Conservation (phyloP, 2,113 vertebrate genomes). For the Neodontobutis hainanensis region DNA sequence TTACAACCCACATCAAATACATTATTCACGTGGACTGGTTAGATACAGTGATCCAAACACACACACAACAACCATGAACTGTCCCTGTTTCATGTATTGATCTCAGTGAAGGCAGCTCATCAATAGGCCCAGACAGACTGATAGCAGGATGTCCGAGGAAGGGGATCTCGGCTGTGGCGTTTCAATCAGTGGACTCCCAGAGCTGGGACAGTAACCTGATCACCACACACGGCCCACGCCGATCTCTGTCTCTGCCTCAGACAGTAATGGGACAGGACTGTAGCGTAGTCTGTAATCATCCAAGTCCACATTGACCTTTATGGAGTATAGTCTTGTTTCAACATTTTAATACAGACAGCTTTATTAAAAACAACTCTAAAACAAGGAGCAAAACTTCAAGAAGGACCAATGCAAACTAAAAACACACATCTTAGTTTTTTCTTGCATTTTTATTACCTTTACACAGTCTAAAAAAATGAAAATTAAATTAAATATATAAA, state of each 20-base stretch:
- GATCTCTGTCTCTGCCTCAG: constrained; percentile 9
- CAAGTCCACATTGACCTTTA: too few species aligned
- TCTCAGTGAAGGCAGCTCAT: constrained; percentile 47
- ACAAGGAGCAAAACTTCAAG: too few species aligned
- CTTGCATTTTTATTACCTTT: too few species aligned
- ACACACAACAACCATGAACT: constrained; percentile 11
- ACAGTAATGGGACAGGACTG: background rate
- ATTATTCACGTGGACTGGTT: too few species aligned
- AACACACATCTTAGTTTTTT: too few species aligned
- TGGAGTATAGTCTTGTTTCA: too few species aligned
- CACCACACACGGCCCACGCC: background rate
- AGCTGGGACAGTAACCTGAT: constrained; percentile 44
- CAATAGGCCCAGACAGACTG: constrained; percentile 55
- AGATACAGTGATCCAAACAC: background rate
- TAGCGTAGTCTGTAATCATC: background rate
- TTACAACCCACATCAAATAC: background rate
- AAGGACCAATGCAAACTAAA: too few species aligned
- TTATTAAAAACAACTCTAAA: too few species aligned
- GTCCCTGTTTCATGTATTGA: constrained; percentile 51
- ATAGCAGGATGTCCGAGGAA: constrained; percentile 55
- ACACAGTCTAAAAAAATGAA: too few species aligned
- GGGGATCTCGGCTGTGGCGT: constrained; percentile 12
- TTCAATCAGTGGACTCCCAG: constrained; percentile 20
- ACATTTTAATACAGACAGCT: too few species aligned
- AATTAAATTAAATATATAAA: too few species aligned